Percentiles rank a stretch among this genome's conserved stretches.
Conservation (phyloP, 2,888 invertebrate species). For the Anaspis maculata region DNA sequence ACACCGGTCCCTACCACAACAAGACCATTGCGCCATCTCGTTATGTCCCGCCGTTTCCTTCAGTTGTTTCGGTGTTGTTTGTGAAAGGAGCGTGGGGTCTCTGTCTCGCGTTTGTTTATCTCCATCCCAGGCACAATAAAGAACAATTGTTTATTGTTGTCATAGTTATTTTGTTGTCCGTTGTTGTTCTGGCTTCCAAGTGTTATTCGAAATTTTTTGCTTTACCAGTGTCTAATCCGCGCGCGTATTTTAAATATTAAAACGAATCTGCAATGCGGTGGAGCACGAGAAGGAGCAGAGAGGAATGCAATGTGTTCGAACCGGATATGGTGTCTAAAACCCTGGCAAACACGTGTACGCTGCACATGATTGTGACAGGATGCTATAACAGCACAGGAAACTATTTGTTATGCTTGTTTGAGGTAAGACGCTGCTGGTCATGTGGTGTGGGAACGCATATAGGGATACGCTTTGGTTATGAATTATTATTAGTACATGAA, state of each 20-base stretch:
- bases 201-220: background rate
- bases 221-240: background rate
- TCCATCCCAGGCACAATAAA: too few relatives aligned
- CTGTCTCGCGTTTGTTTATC: background rate
- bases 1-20: constrained; percentile 18
- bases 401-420: constrained; percentile 29
- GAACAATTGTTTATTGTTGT: too few relatives aligned
- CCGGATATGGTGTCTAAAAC: too few relatives aligned
- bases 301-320: too few relatives aligned
- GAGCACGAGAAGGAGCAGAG: too few relatives aligned
- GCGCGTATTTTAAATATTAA: too few relatives aligned
- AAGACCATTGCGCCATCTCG: constrained; percentile 22
- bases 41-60: constrained; percentile 24
- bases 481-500: too few relatives aligned
- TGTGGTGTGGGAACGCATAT: too few relatives aligned
- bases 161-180: background rate
- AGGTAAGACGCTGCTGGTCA: too few relatives aligned
- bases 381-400: constrained; percentile 30
- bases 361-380: constrained; percentile 33
- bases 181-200: background rate
- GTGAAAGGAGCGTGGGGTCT: constrained; percentile 5
- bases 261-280: background rate
- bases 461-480: too few relatives aligned
- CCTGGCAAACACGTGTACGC: constrained; percentile 30
- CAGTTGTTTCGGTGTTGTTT: constrained; percentile 24